Base-by-base conservation (phyloP, 2,888 invertebrate genomes). In the Nomada fucata region DNA sequence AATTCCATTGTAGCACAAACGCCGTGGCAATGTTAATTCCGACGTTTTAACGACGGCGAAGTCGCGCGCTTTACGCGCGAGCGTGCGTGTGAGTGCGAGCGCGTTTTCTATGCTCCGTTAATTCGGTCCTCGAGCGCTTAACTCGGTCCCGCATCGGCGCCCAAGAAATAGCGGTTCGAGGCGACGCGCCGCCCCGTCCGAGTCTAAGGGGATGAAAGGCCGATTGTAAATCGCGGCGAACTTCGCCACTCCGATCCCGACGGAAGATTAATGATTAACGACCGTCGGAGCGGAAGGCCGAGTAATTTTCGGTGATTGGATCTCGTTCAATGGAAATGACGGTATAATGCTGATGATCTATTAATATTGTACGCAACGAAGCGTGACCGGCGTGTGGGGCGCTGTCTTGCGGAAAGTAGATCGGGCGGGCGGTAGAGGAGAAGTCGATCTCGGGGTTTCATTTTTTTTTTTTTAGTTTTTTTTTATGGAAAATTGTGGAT, bases 1-100 rank as follows among this genome's bases (percentile, higher is more conserved):
- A 90, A 91, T 90, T 88, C 84, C 85, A 90, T 89, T 90, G 88
- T 86, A 84, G 76, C 85, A 53, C 69, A 72, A 83, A 85, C 82
- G 77, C 77, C 59, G 26, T 29, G 77, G 79, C 85, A 67, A 84
- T 83, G 87, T 88, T 90, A 88, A 90, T 90, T 85, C 85, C 68
- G 75, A 83, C 86, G 79, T 79, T 84, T 83, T 79, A 83, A 79
- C 82, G 55, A 59, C 70, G 42, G 44, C 23, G 64, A 47, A 47
- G 57, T 53, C 50, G 75, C 61, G 71, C 63, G 76, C 57, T 55
- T 52, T 73, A 60, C 29, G 36, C 61, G 23, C 57, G 72, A 23
- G 71, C 60, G 63, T 20, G 23, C 26, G 36, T 23, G 36, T 47
- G 44, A 23, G 57, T 44, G 69, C 44, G 68, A 67, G 67, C 20